phyloP scores from a whole-genome alignment of 2,797 vertebrate genomes.

The Fundulus diaphanus region DNA sequence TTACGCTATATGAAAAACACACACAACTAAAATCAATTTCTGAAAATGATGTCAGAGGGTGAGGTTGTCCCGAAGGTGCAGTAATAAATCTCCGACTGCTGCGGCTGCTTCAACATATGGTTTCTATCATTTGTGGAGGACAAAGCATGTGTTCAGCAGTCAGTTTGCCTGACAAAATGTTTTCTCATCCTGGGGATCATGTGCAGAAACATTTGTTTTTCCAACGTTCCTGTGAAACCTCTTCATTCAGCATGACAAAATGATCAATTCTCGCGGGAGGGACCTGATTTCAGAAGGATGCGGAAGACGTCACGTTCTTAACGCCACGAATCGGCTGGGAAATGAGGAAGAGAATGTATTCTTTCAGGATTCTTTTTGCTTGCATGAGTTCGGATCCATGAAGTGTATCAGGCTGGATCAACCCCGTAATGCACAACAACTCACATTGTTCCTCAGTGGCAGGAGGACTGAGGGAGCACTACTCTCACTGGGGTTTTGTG shows the following conservation, averaged over 20 bases:
- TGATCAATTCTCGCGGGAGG: neutral
- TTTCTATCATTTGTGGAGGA: conserved; percentile 33
- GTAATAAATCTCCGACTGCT: conserved; percentile 38
- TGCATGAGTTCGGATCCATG: neutral
- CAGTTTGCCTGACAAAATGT: neutral
- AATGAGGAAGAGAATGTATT: neutral
- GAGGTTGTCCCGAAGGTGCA: conserved; percentile 48
- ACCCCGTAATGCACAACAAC: conserved; percentile 50
- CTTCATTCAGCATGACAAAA: neutral
- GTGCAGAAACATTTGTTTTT: neutral
- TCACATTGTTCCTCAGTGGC: conserved; percentile 38
- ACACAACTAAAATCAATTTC: conserved; percentile 1
- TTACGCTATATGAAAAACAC: conserved; percentile 9
- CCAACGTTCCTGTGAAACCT: neutral
- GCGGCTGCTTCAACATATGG: conserved; percentile 29
- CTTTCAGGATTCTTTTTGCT: neutral
- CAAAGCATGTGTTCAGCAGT: conserved; percentile 14
- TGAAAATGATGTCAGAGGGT: conserved; percentile 55
- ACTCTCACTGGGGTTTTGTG: conserved; percentile 63
- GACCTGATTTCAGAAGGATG: neutral
- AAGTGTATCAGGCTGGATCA: conserved; percentile 45
- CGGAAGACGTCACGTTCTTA: neutral
- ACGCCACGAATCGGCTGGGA: neutral
- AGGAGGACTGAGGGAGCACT: conserved; percentile 21
- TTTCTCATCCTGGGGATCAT: accelerated